Conservation (phyloP, 2,113 vertebrate species). For the Pseudorasbora parva region DNA sequence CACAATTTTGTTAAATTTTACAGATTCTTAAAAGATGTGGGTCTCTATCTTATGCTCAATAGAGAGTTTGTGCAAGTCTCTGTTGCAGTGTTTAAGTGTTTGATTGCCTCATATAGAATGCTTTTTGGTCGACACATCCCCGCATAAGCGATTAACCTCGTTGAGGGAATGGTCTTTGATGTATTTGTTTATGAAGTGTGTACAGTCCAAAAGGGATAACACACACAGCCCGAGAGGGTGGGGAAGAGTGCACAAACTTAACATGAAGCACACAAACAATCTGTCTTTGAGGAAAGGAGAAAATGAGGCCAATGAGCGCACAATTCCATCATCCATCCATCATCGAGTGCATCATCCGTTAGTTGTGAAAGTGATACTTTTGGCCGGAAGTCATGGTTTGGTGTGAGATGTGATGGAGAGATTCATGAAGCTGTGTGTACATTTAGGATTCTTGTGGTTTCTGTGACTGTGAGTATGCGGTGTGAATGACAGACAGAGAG, state of each 20-base stretch:
- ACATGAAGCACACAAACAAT: not conserved
- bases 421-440: conserved; percentile 24
- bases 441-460: conserved; percentile 26
- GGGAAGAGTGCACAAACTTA: not conserved
- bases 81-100: conserved; percentile 14
- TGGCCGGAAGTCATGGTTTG: conserved; percentile 23
- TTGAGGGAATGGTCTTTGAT: conserved; percentile 38
- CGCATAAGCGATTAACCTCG: conserved; percentile 42
- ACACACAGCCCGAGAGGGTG: not conserved
- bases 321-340: not conserved
- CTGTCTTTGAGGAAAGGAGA: conserved; percentile 20
- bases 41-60: not conserved
- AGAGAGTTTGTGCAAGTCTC: not conserved
- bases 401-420: conserved; percentile 33
- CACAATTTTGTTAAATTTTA: not conserved
- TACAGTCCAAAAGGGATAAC: not conserved
- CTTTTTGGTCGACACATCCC: conserved; percentile 21
- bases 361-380: conserved; percentile 10
- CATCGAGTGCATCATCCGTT: not conserved
- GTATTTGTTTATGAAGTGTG: conserved; percentile 17
- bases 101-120: conserved; percentile 25
- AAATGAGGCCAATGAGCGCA: not conserved
- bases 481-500: conserved; percentile 33
- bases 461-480: conserved; percentile 8
- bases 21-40: conserved; percentile 6